Conservation (phyloP, 2,113 vertebrate genomes). For the Macquaria ambigua region DNA sequence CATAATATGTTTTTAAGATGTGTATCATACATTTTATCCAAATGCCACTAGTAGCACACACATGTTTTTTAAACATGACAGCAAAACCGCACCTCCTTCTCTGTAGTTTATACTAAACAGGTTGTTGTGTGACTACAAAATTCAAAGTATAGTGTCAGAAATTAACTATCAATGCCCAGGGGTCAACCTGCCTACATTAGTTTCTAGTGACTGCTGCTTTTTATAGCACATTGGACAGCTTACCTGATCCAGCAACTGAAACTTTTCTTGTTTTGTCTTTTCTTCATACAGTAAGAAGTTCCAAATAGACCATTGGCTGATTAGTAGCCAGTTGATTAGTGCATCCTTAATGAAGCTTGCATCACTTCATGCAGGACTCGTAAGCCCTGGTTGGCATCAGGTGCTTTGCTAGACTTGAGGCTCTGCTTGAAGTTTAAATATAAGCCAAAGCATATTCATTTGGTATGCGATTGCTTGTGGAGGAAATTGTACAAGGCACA, state of each 20-base stretch:
- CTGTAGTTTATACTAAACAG: background rate
- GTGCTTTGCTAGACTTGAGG: background rate
- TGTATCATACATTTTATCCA: background rate
- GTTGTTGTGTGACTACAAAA: too few species aligned
- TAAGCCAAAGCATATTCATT: background rate
- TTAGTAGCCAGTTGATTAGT: background rate
- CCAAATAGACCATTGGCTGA: background rate
- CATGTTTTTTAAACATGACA: background rate
- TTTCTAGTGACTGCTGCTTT: background rate
- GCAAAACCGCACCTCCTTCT: background rate
- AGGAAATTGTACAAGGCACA: too few species aligned
- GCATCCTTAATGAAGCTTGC: background rate
- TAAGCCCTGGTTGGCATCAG: too few species aligned
- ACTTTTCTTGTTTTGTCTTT: background rate
- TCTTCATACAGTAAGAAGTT: background rate
- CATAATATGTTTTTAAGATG: constrained; percentile 1
- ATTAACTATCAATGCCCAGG: background rate
- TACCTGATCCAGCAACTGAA: background rate
- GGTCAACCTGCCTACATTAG: background rate
- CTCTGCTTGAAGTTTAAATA: background rate
- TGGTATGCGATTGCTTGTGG: too few species aligned
- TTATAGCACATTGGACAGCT: background rate
- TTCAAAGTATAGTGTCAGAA: background rate
- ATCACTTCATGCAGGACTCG: background rate
- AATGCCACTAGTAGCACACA: background rate